Evolutionary conservation across 2,113 vertebrate genomes (phyloP).

Genomic region (Hirundichthys speculiger): DNA sequence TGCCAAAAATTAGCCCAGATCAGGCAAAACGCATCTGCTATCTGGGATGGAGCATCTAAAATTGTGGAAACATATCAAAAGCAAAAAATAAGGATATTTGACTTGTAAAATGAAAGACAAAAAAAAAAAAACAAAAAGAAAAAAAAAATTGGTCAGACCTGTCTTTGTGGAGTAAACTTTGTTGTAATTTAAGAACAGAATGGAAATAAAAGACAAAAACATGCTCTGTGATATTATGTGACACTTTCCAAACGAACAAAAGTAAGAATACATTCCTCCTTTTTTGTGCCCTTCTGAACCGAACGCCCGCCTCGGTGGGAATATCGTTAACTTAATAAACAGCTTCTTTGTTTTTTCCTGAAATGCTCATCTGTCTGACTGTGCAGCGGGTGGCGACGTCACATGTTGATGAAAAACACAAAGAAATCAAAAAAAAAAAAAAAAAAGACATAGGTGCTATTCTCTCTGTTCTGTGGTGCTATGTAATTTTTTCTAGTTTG

Average conservation of each 20-base stretch:
- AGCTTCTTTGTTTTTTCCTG: slow-evolving; percentile 33
- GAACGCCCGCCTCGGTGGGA: slow-evolving; percentile 45
- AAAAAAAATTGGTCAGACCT: slow-evolving; percentile 48
- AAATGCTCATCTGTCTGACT: slow-evolving; percentile 38
- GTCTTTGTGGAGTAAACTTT: slow-evolving; percentile 74
- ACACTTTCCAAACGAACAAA: slow-evolving; percentile 63
- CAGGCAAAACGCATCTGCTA: too few relatives aligned
- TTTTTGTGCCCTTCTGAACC: slow-evolving; percentile 41
- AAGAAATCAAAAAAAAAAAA: slow-evolving; percentile 69
- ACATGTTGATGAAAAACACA: slow-evolving; percentile 69
- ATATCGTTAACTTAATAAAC: slow-evolving; percentile 73
- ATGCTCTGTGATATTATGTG: slow-evolving; percentile 74
- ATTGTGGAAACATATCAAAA: slow-evolving; percentile 35
- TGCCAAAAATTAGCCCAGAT: too few relatives aligned
- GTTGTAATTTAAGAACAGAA: slow-evolving; percentile 78
- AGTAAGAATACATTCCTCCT: slow-evolving; percentile 58
- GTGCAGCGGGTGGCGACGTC: slow-evolving; percentile 76
- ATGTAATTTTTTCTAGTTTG: slow-evolving; percentile 76
- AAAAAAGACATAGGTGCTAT: slow-evolving; percentile 89
- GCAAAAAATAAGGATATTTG: slow-evolving; percentile 55
- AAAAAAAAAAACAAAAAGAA: neutral
- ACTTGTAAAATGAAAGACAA: slow-evolving; percentile 63
- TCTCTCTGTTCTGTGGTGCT: slow-evolving; percentile 91
- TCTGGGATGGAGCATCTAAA: slow-evolving; percentile 43
- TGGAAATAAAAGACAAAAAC: slow-evolving; percentile 77